Evolutionary conservation across 2,888 invertebrate species (phyloP), one percentile per base, ranked within the genome.

Genomic region (Caenorhabditis uteleia): DNA sequence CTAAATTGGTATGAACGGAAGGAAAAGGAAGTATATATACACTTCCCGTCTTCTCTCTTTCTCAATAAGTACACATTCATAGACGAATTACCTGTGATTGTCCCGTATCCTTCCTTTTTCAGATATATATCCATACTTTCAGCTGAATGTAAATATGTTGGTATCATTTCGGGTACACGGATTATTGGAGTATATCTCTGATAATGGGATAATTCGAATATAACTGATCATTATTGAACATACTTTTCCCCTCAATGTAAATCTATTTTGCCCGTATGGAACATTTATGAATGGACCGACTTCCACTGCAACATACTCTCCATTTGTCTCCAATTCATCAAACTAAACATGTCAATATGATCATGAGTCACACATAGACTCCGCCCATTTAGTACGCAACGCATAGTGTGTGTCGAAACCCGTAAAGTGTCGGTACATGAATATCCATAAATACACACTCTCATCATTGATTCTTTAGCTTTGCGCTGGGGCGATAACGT

Each of bases 401-500:
- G n/a, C n/a, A n/a, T n/a, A n/a, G n/a, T n/a, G n/a, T n/a, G n/a
- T n/a, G n/a, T n/a, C n/a, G n/a, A n/a, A n/a, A n/a, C n/a, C n/a
- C n/a, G n/a, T n/a, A n/a, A n/a, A n/a, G n/a, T n/a, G n/a, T n/a
- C n/a, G n/a, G n/a, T n/a, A n/a, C n/a, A n/a, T n/a, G n/a, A n/a
- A n/a, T n/a, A n/a, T n/a, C n/a, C n/a, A n/a, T n/a, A n/a, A n/a
- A n/a, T n/a, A n/a, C n/a, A n/a, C n/a, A n/a, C n/a, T n/a, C n/a
- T n/a, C n/a, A n/a, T n/a, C n/a, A n/a, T n/a, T n/a, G n/a, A 5
- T 5, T 27, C 42, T 29, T 51, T 51, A 77, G 77, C 77, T 76
- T 77, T 77, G 77, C 76, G 77, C 77, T 77, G 77, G 73, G 78
- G 79, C 78, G 77, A 78, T 79, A 79, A 78, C 79, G 79, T 79